These are phyloP conservation scores for Procambarus virginalis DNA, from an alignment of 1,140 invertebrate species.

Conservation along the genomic window DNA sequence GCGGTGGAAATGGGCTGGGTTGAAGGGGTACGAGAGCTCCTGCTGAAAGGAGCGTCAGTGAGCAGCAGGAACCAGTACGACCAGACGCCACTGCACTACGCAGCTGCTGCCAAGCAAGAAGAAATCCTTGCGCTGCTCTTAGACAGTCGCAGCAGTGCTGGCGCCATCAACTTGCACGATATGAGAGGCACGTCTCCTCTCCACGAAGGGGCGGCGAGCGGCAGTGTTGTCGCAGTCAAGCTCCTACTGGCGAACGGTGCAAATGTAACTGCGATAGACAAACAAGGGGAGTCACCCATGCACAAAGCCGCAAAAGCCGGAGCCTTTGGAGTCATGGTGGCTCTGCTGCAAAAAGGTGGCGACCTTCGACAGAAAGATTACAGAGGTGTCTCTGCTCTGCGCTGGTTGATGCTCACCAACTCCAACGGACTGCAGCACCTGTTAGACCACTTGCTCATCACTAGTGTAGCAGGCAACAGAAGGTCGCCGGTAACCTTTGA, in stretches of 20 bases:
- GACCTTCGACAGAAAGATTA: slow-evolving; percentile 73
- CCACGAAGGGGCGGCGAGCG: slow-evolving; percentile 78
- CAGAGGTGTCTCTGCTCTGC: slow-evolving; percentile 37
- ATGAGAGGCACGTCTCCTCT: slow-evolving; percentile 78
- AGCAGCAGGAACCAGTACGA: slow-evolving; percentile 76
- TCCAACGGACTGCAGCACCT: slow-evolving; percentile 23
- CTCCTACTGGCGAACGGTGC: slow-evolving; percentile 78
- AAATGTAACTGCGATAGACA: slow-evolving; percentile 77
- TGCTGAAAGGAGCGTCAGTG: slow-evolving; percentile 76
- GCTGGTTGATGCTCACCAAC: slow-evolving; percentile 33
- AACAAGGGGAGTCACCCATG: slow-evolving; percentile 77
- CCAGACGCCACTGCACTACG: slow-evolving; percentile 79
- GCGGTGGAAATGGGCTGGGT: slow-evolving; percentile 77
- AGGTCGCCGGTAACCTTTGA: slow-evolving; percentile 50
- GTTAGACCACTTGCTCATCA: slow-evolving; percentile 37
- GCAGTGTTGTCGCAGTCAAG: slow-evolving; percentile 77
- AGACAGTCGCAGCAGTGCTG: slow-evolving; percentile 74
- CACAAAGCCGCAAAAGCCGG: slow-evolving; percentile 75
- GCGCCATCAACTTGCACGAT: slow-evolving; percentile 75
- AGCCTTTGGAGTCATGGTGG: slow-evolving; percentile 74
- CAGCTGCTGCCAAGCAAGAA: slow-evolving; percentile 76
- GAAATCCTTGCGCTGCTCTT: slow-evolving; percentile 76
- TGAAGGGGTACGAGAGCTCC: slow-evolving; percentile 77
- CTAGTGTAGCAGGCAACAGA: slow-evolving; percentile 25
- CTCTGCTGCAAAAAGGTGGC: slow-evolving; percentile 74